Evolutionary conservation across 2,113 vertebrate species (phyloP), one percentile per base, ranked within the genome.

Genomic region (Crocuta crocuta): DNA sequence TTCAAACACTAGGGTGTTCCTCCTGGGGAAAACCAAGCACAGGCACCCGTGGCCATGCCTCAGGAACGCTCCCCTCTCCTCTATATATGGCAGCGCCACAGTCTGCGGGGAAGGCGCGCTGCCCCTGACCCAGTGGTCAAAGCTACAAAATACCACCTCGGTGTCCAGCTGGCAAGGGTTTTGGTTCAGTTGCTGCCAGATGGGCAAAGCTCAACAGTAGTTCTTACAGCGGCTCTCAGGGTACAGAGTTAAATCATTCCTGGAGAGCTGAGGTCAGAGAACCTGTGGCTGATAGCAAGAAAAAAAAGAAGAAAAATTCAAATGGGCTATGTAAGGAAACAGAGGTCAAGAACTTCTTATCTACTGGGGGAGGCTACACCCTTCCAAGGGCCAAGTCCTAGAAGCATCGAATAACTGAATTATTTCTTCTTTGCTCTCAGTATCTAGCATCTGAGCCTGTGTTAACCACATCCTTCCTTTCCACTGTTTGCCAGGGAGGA

Each of bases 161-260:
- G 31, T 76, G 91, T 73, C 79, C 89, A 98, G 89, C 63, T 93
- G 89, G 78, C 78, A 82, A 65, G 58, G 39, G 71, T 50, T 74
- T 80, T 28, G 61, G 85, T 79, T 87, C 28, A 55, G 73, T 5
- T 11, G 61, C 26, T 79, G 48, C 76, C 91, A 96, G 76, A 89
- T 71, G 85, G 63, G 9, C 83, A 66, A 65, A 86, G 43, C 43
- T 93, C 28, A 94, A 84, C 21, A 24, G 21, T 48, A 39, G 94
- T 78, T 84, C 50, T 71, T 76, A 5, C 1, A 71, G 35, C 7
- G 7, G 43, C 65, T 80, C n/a, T 79, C 55, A 8, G 45, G 10
- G 55, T 35, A 21, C 19, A 43, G 68, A 63, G 35, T 48, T 65
- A 85, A 68, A 31, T 73, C 76, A 28, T 55, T 74, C 21, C 35